Evolutionary conservation across 2,888 invertebrate species (phyloP), one percentile per base, ranked within the genome.

Genomic region (Machimus atricapillus): DNA sequence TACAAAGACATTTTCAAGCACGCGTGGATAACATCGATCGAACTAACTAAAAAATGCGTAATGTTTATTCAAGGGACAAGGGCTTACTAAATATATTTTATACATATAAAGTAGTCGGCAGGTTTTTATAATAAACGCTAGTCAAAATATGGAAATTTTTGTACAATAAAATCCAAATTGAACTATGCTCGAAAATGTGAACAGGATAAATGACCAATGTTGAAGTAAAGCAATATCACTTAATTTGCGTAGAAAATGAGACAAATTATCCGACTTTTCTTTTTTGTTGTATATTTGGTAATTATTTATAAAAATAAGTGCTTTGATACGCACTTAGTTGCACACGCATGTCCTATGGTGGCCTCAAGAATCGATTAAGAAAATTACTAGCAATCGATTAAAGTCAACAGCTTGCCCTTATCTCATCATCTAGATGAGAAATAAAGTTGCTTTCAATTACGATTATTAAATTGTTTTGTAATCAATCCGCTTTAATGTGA

Each of bases 381-480:
- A 66, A 66, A 66, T 74, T 74, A 74, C 43, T 79, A 46, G 16
- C 74, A 85, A 85, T 85, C 85, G 85, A 85, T 85, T 85, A 85
- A 19, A 74, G 46, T 31, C 73, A 79, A 46, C 85, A 46, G 66
- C 14, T 8, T 7, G 43, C 58, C 85, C 85, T 86, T 86, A 86
- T 86, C 86, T 9, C 58, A 9, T 77, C 52, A 86, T 86, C 86
- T 86, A 86, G 77, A 86, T 56, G 77, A 34, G 77, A 77, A 86
- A 86, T 86, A 86, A 86, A 86, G 77, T 86, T 86, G 86, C 86
- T 86, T 77, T 37, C 86, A 86, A 86, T 86, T 86, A 86, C 77
- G 27, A 77, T 86, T 86, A 86, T 86, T 77, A 76, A 52, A 77
- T 86, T 74, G 76, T 86, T 86, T 86, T 56, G 86, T 86, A 86